Percentiles rank a stretch among this genome's conserved stretches.
phyloP scores from a whole-genome alignment of 1,140 invertebrate genomes.

The Nephila pilipes region DNA sequence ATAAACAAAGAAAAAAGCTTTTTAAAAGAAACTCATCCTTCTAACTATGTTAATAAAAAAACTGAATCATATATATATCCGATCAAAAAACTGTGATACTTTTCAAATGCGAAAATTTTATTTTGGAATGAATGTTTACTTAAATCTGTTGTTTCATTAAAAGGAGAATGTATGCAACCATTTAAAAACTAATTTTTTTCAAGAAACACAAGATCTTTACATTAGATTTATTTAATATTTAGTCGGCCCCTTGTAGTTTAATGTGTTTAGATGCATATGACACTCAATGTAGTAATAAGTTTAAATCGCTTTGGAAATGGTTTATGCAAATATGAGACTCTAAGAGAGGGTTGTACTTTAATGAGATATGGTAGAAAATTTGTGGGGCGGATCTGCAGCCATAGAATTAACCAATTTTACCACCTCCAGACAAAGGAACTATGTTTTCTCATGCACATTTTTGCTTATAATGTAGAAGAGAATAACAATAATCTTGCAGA shows the following conservation, averaged over 20 bases:
- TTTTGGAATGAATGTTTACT: no score
- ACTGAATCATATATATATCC: no score
- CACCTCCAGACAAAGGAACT: slow-evolving; percentile 39
- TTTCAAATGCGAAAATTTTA: no score
- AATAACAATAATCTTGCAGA: not conserved
- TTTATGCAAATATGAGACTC: slow-evolving; percentile 48
- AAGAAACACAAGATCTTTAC: not conserved
- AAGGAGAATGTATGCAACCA: no score
- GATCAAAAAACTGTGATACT: no score
- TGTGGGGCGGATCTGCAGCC: slow-evolving; percentile 38
- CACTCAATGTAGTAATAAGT: slow-evolving; percentile 32
- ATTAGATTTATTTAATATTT: not conserved
- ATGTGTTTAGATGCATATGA: not conserved
- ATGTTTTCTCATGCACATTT: slow-evolving; percentile 31
- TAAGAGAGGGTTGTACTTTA: slow-evolving; percentile 9
- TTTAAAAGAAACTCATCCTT: no score
- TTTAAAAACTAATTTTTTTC: no score
- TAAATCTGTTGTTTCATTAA: no score
- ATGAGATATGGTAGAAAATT: slow-evolving; percentile 40
- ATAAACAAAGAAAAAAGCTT: no score
- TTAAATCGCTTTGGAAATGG: slow-evolving; percentile 46
- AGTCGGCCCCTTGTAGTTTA: not conserved
- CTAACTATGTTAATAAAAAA: no score
- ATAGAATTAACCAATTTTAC: slow-evolving; percentile 49
- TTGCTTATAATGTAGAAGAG: not conserved